Conservation (phyloP, 2,797 vertebrate genomes). For the Xerus rutilus region DNA sequence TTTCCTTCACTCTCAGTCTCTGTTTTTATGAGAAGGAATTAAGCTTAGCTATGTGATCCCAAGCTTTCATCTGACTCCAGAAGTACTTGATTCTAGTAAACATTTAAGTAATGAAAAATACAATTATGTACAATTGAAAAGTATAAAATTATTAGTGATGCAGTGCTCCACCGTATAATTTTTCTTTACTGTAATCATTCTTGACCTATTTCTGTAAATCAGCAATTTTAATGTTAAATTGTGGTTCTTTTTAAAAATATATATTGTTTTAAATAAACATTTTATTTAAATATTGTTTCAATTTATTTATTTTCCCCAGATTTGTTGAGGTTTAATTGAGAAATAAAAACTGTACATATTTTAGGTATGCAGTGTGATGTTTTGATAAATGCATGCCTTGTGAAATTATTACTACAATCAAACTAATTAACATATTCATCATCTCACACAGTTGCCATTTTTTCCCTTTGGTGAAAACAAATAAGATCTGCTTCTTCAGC, state of each 20-base stretch:
- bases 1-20: not conserved
- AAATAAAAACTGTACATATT: not conserved
- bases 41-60: not conserved
- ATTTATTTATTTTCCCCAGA: not conserved
- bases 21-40: not conserved
- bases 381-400: not conserved
- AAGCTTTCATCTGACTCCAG: not conserved
- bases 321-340: not conserved
- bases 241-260: not conserved
- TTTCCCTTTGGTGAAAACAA: not conserved
- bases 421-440: not conserved
- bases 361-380: not conserved
- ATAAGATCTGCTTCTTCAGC: not conserved
- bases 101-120: not conserved
- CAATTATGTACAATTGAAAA: not conserved
- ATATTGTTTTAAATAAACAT: too few species aligned
- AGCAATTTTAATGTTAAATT: not conserved
- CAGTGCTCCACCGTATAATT: not conserved
- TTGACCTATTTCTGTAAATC: not conserved
- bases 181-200: not conserved
- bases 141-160: fast-evolving
- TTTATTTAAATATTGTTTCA: not conserved
- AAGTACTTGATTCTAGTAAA: conserved; percentile 28
- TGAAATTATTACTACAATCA: not conserved
- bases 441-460: not conserved